Percentiles rank a stretch among this genome's conserved stretches.
Conservation (phyloP, 2,888 invertebrate species). For the Chloromyia formosa region DNA sequence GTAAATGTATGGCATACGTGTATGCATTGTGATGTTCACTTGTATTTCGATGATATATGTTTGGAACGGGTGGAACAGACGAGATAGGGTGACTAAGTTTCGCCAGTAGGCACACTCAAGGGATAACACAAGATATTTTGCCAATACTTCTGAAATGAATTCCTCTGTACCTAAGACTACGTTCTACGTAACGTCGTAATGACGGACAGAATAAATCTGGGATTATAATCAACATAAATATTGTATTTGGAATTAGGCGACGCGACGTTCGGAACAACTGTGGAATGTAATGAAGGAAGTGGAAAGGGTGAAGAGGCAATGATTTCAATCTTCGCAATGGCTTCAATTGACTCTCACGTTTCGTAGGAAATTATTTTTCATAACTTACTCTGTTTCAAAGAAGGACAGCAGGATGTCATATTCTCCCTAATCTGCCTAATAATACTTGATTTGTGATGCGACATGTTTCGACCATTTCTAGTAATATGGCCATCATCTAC, state of each 20-base stretch:
- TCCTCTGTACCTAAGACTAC: background rate
- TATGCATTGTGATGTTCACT: background rate
- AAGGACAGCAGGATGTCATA: too few species aligned
- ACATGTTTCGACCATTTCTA: too few species aligned
- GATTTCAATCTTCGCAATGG: too few species aligned
- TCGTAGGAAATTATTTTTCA: too few species aligned
- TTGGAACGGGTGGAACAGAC: background rate
- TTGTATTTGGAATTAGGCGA: background rate
- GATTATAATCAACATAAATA: slow-evolving; percentile 5
- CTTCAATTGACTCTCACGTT: too few species aligned
- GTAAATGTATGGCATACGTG: slow-evolving; percentile 33
- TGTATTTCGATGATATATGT: background rate
- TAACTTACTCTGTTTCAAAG: too few species aligned
- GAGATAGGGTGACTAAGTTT: background rate
- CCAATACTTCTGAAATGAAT: background rate
- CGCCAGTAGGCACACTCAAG: background rate
- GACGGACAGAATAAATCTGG: background rate
- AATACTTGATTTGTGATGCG: too few species aligned
- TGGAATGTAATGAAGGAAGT: background rate
- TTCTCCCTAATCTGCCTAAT: too few species aligned
- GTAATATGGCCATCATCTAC: too few species aligned
- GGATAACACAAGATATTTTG: background rate
- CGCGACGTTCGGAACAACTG: too few species aligned
- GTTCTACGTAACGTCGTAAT: too few species aligned
- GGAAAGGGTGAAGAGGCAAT: background rate